Evolutionary conservation across 2,888 invertebrate genomes (phyloP), one percentile per base, ranked within the genome.

Genomic region (Camponotus fellah): DNA sequence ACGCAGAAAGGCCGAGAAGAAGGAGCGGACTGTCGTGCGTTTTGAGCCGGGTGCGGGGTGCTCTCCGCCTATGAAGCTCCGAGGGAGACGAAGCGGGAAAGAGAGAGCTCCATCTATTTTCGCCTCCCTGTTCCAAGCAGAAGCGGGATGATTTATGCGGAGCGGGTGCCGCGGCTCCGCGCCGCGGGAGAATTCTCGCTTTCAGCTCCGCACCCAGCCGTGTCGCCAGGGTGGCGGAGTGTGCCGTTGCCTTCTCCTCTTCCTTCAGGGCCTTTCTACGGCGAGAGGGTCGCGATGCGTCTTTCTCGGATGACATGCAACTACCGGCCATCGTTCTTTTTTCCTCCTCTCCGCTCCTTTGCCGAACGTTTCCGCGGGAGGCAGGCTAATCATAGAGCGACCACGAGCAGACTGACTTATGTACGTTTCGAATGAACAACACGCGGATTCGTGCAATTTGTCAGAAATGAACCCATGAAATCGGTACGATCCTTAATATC

Each of bases 181-280:
- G 90, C 93, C 89, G 92, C 93, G 91, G 92, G 92, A 93, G 93
- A 92, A 92, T 92, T 93, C 91, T 91, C 93, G 92, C 92, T 88
- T 89, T 92, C 92, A 90, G 89, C 90, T 92, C 88, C 87, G 91
- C 92, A 89, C 87, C 91, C 91, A 91, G 89, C 91, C 92, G 88
- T 90, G 92, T 91, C 90, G 88, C 88, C 91, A 86, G 87, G 89
- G 91, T 89, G 92, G 90, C 91, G 88, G 88, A 92, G 89, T 91
- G 91, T 89, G 92, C 88, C 88, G 86, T 85, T 89, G 86, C 86
- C 84, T 87, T 89, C 86, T 80, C 71, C 76, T 46, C 34, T 69
- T 75, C 62, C 12, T 10, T 46, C n/a, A n/a, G 53, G 53, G 60
- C 77, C 81, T 81, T 84, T 79, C 87, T 60, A 40, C 85, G 82